Percentiles rank a stretch among this genome's conserved stretches.
These are phyloP conservation scores for Alsophila aescularia DNA, from an alignment of 2,888 invertebrate species.

Conservation along the genomic window DNA sequence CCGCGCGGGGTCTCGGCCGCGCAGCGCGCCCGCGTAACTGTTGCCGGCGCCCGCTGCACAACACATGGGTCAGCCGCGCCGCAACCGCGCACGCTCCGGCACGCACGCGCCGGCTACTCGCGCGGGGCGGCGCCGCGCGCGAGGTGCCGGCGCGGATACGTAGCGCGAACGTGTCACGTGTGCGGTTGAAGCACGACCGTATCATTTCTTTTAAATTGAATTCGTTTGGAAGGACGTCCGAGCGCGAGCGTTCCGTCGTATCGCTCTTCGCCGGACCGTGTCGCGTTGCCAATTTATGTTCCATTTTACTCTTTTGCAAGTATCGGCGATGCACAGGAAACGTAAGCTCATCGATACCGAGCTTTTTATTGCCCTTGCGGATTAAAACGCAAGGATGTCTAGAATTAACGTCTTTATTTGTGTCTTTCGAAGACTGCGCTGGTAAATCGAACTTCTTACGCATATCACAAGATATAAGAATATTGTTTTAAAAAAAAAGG, in stretches of 20 bases:
- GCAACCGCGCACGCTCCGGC: slow-evolving; percentile 88
- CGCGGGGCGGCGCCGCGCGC: background rate
- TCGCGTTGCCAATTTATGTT: too few species aligned
- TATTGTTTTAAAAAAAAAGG: too few species aligned
- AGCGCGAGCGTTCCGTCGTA: slow-evolving; percentile 8
- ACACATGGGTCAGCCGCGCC: slow-evolving; percentile 68
- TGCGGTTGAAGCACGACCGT: background rate
- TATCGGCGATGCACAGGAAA: too few species aligned
- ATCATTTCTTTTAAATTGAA: background rate
- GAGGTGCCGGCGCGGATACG: background rate
- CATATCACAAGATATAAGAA: too few species aligned
- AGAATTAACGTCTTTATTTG: too few species aligned
- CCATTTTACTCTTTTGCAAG: too few species aligned
- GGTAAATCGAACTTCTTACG: too few species aligned
- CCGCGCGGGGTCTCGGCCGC: slow-evolving; percentile 91
- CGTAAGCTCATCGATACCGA: too few species aligned
- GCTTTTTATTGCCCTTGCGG: too few species aligned
- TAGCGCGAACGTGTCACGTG: background rate
- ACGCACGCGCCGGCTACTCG: background rate
- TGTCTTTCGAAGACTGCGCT: too few species aligned
- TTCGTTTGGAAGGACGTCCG: background rate
- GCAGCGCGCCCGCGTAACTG: slow-evolving; percentile 96
- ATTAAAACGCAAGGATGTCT: too few species aligned
- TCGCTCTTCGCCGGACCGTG: background rate
- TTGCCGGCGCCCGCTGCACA: slow-evolving; percentile 62